Evolutionary conservation across 1,140 invertebrate genomes (phyloP), one percentile per base, ranked within the genome.

Genomic region (Himalopsyche phryganea): DNA sequence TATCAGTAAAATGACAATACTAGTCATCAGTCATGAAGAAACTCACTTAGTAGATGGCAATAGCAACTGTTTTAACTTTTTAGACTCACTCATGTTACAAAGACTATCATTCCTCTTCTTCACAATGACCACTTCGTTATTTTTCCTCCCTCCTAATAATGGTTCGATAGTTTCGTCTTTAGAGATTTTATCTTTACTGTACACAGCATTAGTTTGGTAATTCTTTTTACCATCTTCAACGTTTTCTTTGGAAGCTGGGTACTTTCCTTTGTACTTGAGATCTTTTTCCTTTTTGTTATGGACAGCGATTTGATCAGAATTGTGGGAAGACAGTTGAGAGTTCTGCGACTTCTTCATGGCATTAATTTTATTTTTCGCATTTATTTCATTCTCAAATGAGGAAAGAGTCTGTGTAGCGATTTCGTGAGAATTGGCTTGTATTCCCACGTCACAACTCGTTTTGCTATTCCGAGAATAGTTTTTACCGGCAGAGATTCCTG

Each of bases 341-440:
- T 50, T 60, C 10, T 60, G 51, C 10, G 61, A 63, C 45, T 50
- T 54, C 28, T 55, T 54, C 32, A 58, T 50, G 11, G n/a, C 9
- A 55, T 55, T 63, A 1, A 51, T 14, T 57, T 56, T 57, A 23
- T 47, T 61, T 35, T 58, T 62, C 32, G 33, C 19, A 42, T 13
- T 50, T 0, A 51, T 67, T 5, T 77, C 44, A 11, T 19, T 49
- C 11, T 63, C 52, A 6, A 44, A 19, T 5, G 57, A 60, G 17
- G 56, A 47, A 5, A 79, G 69, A 1, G 80, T 83, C 61, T 82
- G 81, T 10, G 78, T 82, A 1, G 80, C 77, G 28, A 85, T 82
- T 68, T 85, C 83, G 57, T 80, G 76, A 0, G 81, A 82, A 67
- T 80, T 83, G 0, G 79, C 78, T 61, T 84, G 82, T 11, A 80